Percentiles rank a stretch among this genome's conserved stretches.
phyloP scores from a whole-genome alignment of 2,797 vertebrate species.

The Molossus alvarezi region DNA sequence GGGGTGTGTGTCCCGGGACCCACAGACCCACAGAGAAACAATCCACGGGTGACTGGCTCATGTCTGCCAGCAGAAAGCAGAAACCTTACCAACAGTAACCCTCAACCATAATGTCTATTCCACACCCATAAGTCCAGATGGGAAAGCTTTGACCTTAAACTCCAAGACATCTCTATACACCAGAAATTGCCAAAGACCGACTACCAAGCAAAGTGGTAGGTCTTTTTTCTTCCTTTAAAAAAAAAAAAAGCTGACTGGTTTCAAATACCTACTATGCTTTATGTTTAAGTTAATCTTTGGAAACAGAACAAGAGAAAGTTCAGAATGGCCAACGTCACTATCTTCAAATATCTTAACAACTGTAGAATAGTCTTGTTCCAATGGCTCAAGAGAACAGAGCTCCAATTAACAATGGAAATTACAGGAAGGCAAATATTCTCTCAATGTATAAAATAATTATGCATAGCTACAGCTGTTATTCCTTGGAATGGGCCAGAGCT shows the following conservation, averaged over 20 bases:
- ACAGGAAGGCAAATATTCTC: background rate
- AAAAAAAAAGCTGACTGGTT: background rate
- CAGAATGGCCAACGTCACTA: background rate
- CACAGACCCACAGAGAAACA: background rate
- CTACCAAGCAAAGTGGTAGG: background rate
- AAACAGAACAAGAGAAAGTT: background rate
- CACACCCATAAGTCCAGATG: background rate
- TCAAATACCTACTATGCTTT: constrained; percentile 8
- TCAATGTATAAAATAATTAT: background rate
- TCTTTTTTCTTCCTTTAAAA: background rate
- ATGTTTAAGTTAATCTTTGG: constrained; percentile 33
- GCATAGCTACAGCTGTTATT: background rate
- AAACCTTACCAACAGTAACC: background rate
- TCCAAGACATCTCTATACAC: background rate
- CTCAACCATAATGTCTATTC: accelerated
- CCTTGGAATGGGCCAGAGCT: background rate
- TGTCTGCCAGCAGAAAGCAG: background rate
- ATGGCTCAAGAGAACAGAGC: background rate
- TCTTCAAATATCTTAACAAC: background rate
- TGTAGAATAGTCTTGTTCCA: background rate
- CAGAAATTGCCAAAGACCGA: background rate
- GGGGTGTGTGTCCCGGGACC: too few relatives aligned
- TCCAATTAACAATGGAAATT: background rate
- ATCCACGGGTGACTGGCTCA: background rate
- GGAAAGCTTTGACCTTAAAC: background rate